Conservation (phyloP, 2,797 vertebrate species). For the Squalus acanthias region DNA sequence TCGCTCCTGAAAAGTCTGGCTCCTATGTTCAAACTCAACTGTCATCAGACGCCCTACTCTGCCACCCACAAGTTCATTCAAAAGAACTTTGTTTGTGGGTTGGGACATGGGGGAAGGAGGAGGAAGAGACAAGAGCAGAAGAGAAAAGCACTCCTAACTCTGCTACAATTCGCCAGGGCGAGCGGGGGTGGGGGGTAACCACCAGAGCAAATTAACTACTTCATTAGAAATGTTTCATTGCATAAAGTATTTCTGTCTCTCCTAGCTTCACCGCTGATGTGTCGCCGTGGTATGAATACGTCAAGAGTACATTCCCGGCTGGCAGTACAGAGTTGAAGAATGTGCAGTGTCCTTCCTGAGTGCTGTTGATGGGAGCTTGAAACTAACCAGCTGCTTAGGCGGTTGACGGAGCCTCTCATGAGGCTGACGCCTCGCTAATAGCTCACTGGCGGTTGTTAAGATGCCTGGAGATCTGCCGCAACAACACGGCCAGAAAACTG, state of each 20-base stretch:
- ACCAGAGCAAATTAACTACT: not conserved
- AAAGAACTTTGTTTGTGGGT: not conserved
- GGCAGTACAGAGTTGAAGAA: not conserved
- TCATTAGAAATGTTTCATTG: not conserved
- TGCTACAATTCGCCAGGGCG: not conserved
- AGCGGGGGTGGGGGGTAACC: too few species aligned
- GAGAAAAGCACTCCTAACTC: not conserved
- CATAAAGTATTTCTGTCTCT: not conserved
- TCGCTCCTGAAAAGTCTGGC: too few species aligned
- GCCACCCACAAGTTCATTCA: too few species aligned
- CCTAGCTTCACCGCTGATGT: not conserved
- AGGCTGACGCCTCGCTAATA: not conserved
- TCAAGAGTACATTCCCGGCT: not conserved
- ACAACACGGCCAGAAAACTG: slow-evolving; percentile 32
- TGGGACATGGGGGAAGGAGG: not conserved
- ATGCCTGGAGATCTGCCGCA: slow-evolving; percentile 9
- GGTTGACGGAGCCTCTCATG: not conserved
- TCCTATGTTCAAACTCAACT: not conserved
- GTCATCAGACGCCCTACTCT: not conserved
- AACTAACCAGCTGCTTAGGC: not conserved
- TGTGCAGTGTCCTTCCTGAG: not conserved
- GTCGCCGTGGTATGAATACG: not conserved
- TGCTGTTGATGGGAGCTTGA: not conserved
- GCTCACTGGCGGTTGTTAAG: slow-evolving; percentile 16
- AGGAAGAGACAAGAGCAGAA: not conserved